Evolutionary conservation across 2,888 invertebrate genomes (phyloP).

Genomic region (Pilophorus perplexus): DNA sequence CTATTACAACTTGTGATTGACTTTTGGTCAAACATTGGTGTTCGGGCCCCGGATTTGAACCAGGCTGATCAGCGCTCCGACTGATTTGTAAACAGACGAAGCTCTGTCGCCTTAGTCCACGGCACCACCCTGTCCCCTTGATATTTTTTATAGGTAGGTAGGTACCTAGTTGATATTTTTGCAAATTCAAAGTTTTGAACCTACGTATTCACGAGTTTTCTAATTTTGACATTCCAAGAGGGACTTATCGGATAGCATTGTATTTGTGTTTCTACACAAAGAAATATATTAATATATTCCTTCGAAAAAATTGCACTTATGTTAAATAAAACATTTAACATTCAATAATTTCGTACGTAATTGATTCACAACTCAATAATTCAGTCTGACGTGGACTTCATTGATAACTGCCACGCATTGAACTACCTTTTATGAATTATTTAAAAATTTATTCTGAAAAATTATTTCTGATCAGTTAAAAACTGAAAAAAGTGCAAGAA

Average conservation of each 20-base stretch:
- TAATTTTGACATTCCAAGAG: too few relatives aligned
- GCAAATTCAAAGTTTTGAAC: background rate
- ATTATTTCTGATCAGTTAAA: too few relatives aligned
- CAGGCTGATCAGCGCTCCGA: too few relatives aligned
- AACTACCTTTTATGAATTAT: background rate
- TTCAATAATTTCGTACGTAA: background rate
- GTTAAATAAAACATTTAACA: background rate
- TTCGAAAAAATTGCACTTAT: background rate
- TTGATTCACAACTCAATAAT: background rate
- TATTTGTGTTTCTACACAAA: conserved; percentile 5
- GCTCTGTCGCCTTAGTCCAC: too few relatives aligned
- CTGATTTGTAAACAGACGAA: too few relatives aligned
- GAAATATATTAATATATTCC: too few relatives aligned
- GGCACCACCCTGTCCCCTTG: too few relatives aligned
- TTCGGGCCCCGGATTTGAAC: too few relatives aligned
- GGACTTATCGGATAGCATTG: background rate
- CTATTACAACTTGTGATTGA: too few relatives aligned
- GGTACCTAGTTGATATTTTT: background rate
- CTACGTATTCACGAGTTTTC: background rate
- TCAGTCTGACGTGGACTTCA: background rate
- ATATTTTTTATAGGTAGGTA: background rate
- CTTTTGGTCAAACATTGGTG: too few relatives aligned
- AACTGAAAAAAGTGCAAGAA: too few relatives aligned
- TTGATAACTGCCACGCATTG: background rate
- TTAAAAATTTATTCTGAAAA: too few relatives aligned